These are phyloP conservation scores for Tenthredo scrophulariae DNA, from an alignment of 2,888 invertebrate species.

Conservation along the genomic window DNA sequence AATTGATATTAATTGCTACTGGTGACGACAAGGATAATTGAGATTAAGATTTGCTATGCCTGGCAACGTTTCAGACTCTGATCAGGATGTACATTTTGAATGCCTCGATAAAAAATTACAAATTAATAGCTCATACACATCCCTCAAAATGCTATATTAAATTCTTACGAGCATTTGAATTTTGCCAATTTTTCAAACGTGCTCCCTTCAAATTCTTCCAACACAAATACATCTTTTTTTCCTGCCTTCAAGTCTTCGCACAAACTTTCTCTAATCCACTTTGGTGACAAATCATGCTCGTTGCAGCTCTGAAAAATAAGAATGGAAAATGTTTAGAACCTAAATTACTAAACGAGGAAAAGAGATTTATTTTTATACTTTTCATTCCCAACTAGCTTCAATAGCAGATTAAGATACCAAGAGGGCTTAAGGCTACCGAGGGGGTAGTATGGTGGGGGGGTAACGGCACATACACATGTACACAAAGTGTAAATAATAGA, in stretches of 20 bases:
- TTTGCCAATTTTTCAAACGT: slow-evolving; percentile 84
- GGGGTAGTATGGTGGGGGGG: no score
- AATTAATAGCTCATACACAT: background rate
- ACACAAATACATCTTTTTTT: slow-evolving; percentile 88
- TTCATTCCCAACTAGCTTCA: background rate
- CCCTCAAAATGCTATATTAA: background rate
- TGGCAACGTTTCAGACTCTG: background rate
- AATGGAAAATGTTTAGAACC: slow-evolving; percentile 7
- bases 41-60: background rate
- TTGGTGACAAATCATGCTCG: slow-evolving; percentile 82
- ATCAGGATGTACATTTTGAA: background rate
- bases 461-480: no score
- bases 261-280: slow-evolving; percentile 84
- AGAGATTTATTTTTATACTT: background rate
- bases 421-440: no score
- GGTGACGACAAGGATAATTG: slow-evolving; percentile 27
- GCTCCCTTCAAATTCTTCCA: slow-evolving; percentile 88
- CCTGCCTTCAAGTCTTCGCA: slow-evolving; percentile 81
- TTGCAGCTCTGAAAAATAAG: slow-evolving; percentile 80
- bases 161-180: slow-evolving; percentile 86
- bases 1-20: slow-evolving; percentile 10
- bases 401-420: no score
- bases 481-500: no score
- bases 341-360: background rate
- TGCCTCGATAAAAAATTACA: background rate